Base-by-base conservation (phyloP, 1,140 invertebrate genomes). In the Alviniconcha marisindica region DNA sequence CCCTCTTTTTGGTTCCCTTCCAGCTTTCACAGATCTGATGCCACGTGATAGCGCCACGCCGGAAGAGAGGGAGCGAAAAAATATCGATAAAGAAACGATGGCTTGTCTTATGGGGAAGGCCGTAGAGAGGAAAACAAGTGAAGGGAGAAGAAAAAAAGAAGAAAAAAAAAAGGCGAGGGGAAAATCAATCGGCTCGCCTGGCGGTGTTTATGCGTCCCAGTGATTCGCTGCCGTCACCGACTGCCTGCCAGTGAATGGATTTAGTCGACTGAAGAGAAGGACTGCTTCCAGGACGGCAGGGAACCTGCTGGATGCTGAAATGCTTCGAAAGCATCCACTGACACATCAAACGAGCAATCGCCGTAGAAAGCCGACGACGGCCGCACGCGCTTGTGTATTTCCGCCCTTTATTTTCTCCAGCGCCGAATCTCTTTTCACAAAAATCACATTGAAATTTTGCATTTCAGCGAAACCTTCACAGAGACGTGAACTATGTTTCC, bases 51-150 rank as follows among this genome's bases (percentile, higher is more conserved):
- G 60, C 44, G 44, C 7, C 44, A 48, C 7, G 21, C 60, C 60
- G 60, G 60, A 63, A 63, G 60, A 63, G 60, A 31, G 24, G 60
- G 60, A 63, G 60, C 60, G 60, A 63, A 63, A 63, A 63, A 63
- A 31, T 63, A 63, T 63, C 60, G 60, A 63, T 63, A 63, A 63
- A 63, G 60, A 63, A 63, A 63, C 60, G 60, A 63, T 24, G 60
- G 60, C 60, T 63, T 63, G 60, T 63, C 60, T 63, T 63, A 63
- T 63, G 28, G 21, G 60, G 60, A 24, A 31, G 21, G 60, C 60
- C 24, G 60, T 7, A 63, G 28, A 63, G 60, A 63, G 60, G 21
- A 31, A 63, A 63, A 31, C 60, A 24, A 63, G 60, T 63, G 60
- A 63, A 63, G 60, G 60, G 44, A 18, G 44, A 48, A 48, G n/a